A percentile compares a stretch with the other conserved stretches of the same genome.
Conservation (phyloP, 2,113 vertebrate species). For the Dermatemys mawii region DNA sequence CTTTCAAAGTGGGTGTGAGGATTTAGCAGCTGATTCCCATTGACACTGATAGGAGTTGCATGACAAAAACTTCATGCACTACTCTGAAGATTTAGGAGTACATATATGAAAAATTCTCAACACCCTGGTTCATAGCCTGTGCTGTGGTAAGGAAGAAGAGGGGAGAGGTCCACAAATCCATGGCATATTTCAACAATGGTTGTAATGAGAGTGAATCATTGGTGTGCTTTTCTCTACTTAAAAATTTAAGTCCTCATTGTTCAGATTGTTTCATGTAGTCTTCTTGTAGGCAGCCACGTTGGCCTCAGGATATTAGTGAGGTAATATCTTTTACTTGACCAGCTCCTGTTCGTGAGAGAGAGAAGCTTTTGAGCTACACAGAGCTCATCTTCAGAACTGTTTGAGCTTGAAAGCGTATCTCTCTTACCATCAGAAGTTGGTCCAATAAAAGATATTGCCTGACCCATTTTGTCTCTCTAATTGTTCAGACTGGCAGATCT, state of each 20-base stretch:
- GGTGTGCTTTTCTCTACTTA: neutral
- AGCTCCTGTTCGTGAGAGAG: neutral
- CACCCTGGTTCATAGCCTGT: neutral
- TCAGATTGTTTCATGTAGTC: neutral
- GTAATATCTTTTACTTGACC: neutral
- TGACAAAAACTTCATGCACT: neutral
- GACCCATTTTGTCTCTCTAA: neutral
- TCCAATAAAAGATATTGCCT: neutral
- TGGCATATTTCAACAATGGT: neutral
- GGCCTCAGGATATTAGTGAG: neutral
- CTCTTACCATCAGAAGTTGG: neutral
- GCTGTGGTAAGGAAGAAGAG: too few relatives aligned
- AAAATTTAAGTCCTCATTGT: neutral
- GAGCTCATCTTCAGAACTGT: neutral
- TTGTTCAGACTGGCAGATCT: neutral
- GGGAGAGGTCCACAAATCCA: neutral
- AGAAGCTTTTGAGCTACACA: neutral
- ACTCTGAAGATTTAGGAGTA: neutral
- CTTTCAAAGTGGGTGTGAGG: conserved; percentile 32
- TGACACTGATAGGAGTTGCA: neutral
- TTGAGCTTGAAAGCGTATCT: neutral
- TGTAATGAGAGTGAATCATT: accelerated
- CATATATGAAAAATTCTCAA: neutral
- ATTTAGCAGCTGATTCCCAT: neutral
- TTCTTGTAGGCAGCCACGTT: neutral